These are phyloP conservation scores for Rachycentron canadum DNA, from an alignment of 2,797 vertebrate species.

Conservation along the genomic window DNA sequence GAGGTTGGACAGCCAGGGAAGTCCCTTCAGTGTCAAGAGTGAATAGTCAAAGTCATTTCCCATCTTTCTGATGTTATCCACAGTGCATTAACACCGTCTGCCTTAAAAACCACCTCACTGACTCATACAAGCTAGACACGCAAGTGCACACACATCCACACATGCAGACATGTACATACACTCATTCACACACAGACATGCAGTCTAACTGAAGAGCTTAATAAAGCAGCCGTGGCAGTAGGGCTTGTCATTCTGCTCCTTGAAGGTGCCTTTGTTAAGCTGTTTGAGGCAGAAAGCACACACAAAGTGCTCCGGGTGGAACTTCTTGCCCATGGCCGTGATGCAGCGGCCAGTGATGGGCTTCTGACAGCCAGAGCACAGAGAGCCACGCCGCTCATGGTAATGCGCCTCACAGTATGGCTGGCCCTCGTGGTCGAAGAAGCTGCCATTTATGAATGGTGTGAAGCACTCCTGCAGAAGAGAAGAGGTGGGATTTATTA, in stretches of 20 bases:
- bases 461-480: slow-evolving; percentile 93
- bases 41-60: slow-evolving; percentile 35
- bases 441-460: slow-evolving; percentile 94
- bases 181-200: slow-evolving; percentile 28
- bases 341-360: slow-evolving; percentile 98
- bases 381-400: slow-evolving; percentile 93
- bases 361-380: slow-evolving; percentile 97
- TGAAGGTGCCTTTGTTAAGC: slow-evolving; percentile 98
- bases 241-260: slow-evolving; percentile 98
- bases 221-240: slow-evolving; percentile 97
- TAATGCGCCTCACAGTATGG: slow-evolving; percentile 97
- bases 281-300: slow-evolving; percentile 98
- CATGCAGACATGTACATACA: slow-evolving; percentile 16
- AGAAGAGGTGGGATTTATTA: neutral
- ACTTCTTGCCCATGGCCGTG: slow-evolving; percentile 97
- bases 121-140: slow-evolving; percentile 44
- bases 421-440: slow-evolving; percentile 96
- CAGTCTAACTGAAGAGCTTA: slow-evolving; percentile 94
- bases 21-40: slow-evolving; percentile 53
- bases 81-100: slow-evolving; percentile 18
- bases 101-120: slow-evolving; percentile 34
- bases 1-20: slow-evolving; percentile 53
- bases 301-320: slow-evolving; percentile 97
- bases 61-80: slow-evolving; percentile 39
- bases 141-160: slow-evolving; percentile 34